Conservation (phyloP, 2,113 vertebrate species). For the Nematolebias whitei region DNA sequence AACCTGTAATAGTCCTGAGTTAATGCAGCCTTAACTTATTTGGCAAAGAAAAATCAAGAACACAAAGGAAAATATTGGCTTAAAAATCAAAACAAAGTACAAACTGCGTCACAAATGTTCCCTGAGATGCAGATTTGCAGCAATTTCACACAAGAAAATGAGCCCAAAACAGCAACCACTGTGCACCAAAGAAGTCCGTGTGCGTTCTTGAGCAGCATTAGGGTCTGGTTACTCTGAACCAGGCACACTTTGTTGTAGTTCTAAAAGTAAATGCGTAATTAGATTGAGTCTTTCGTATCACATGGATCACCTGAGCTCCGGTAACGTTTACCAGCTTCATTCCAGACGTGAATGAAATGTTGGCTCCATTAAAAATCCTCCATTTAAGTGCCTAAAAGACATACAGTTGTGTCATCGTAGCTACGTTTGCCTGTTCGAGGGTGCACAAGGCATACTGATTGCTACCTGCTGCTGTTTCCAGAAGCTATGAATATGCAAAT, state of each 20-base stretch:
- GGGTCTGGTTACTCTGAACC: no score
- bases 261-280: no score
- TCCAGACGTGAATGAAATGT: constrained; percentile 4
- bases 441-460: not conserved
- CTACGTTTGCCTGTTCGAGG: not conserved
- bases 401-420: not conserved
- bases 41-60: not conserved
- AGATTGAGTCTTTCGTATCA: not conserved
- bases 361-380: not conserved
- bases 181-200: no score
- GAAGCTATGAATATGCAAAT: not conserved
- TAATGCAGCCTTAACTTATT: not conserved
- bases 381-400: not conserved
- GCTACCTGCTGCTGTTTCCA: constrained; percentile 4
- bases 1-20: not conserved
- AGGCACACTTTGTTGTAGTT: no score
- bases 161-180: not conserved
- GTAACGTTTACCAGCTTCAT: not conserved
- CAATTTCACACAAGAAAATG: not conserved
- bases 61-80: not conserved
- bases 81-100: not conserved
- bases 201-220: no score
- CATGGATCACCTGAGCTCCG: constrained; percentile 11
- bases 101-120: not conserved
- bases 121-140: not conserved